Conservation (phyloP, 2,888 invertebrate species). For the Alcis repandata region DNA sequence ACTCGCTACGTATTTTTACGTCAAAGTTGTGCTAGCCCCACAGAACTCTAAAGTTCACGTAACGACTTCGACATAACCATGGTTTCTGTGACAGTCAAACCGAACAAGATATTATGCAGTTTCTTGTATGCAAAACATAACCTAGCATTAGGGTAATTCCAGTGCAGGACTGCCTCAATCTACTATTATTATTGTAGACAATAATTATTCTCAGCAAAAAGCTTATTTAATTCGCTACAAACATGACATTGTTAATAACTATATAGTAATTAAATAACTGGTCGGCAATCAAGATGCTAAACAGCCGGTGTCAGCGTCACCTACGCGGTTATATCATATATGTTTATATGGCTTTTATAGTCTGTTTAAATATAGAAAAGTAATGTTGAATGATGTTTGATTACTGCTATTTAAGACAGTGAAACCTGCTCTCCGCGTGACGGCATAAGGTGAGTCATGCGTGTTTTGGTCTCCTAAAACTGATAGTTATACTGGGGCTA, state of each 20-base stretch:
- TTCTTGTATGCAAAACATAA: slow-evolving; percentile 59
- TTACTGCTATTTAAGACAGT: slow-evolving; percentile 26
- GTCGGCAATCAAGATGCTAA: slow-evolving; percentile 58
- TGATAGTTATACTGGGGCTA: slow-evolving; percentile 32
- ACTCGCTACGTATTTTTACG: too few species aligned
- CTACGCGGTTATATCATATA: slow-evolving; percentile 25
- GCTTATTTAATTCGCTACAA: slow-evolving; percentile 67
- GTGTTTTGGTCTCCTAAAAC: slow-evolving; percentile 28
- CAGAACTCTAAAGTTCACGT: slow-evolving; percentile 10
- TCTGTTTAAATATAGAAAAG: slow-evolving; percentile 31
- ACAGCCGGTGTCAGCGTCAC: slow-evolving; percentile 32
- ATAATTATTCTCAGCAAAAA: slow-evolving; percentile 69
- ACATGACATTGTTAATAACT: slow-evolving; percentile 59
- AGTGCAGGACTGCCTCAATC: slow-evolving; percentile 55
- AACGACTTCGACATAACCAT: slow-evolving; percentile 12
- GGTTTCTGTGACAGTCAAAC: slow-evolving; percentile 23
- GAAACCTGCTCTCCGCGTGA: slow-evolving; percentile 42
- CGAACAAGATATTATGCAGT: slow-evolving; percentile 31
- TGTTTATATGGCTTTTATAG: slow-evolving; percentile 13
- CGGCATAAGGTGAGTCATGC: slow-evolving; percentile 45
- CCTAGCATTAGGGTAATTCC: slow-evolving; percentile 76
- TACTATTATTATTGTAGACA: slow-evolving; percentile 65
- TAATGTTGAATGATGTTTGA: slow-evolving; percentile 28
- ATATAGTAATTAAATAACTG: slow-evolving; percentile 69
- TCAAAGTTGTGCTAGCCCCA: too few species aligned